These are phyloP conservation scores for Rhinoraja longicauda DNA, from an alignment of 2,797 vertebrate genomes.

Conservation along the genomic window DNA sequence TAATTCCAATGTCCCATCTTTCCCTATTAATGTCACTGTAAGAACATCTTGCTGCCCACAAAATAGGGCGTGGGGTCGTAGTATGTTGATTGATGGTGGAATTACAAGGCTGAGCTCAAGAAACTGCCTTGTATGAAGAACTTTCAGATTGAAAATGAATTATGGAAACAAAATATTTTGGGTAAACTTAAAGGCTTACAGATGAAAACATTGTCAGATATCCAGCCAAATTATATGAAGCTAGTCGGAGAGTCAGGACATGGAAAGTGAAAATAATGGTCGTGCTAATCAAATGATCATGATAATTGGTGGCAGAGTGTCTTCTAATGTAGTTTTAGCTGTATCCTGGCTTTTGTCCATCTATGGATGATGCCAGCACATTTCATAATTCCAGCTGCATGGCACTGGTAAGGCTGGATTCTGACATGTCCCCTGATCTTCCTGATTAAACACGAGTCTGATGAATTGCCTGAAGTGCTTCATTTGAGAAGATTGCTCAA, in stretches of 20 bases:
- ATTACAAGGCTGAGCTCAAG: not conserved
- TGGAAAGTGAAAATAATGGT: not conserved
- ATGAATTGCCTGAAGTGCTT: slow-evolving; percentile 1
- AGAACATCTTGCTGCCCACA: not conserved
- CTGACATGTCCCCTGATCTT: not conserved
- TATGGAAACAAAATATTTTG: not conserved
- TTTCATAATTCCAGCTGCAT: slow-evolving; percentile 10
- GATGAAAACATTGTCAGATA: not conserved
- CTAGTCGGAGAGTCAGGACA: not conserved
- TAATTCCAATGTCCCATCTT: not conserved
- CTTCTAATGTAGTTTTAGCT: slow-evolving; percentile 12
- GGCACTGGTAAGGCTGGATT: not conserved
- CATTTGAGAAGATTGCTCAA: not conserved
- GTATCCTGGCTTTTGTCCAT: not conserved
- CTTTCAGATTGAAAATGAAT: not conserved
- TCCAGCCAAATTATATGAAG: not conserved
- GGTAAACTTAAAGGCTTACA: not conserved
- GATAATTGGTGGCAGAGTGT: not conserved
- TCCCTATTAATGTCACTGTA: not conserved
- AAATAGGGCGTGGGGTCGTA: not conserved
- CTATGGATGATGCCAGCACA: not conserved
- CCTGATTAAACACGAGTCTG: not conserved
- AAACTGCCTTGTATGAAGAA: not conserved
- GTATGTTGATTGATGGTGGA: not conserved
- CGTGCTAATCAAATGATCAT: not conserved